A percentile compares a stretch with the other conserved stretches of the same genome.
Conservation (phyloP, 2,113 vertebrate species). For the Erpornis zantholeuca region DNA sequence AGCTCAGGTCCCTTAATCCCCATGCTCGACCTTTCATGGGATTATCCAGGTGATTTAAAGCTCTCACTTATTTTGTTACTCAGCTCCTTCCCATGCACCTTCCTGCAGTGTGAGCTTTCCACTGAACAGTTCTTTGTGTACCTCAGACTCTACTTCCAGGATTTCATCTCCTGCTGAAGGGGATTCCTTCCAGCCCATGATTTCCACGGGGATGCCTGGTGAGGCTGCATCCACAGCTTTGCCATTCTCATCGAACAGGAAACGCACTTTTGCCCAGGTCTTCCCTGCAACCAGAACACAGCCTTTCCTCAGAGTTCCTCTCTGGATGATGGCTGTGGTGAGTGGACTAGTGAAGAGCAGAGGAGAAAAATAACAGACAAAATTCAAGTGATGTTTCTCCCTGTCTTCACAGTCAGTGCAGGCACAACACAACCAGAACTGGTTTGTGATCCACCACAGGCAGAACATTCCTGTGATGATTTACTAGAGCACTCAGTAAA, state of each 20-base stretch:
- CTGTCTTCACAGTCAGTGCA: fast-evolving
- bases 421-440: neutral
- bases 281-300: slow-evolving; percentile 87
- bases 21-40: fast-evolving
- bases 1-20: neutral
- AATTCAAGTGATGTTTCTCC: neutral
- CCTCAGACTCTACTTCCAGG: slow-evolving; percentile 95
- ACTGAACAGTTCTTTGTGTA: slow-evolving; percentile 38
- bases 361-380: neutral
- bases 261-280: slow-evolving; percentile 91
- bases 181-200: slow-evolving; percentile 91
- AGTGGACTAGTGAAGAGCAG: slow-evolving; percentile 71
- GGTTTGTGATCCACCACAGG: neutral
- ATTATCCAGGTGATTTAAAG: neutral
- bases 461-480: neutral
- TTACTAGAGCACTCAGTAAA: neutral
- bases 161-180: slow-evolving; percentile 91
- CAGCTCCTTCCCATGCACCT: neutral
- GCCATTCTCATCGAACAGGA: slow-evolving; percentile 88
- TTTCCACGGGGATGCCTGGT: slow-evolving; percentile 85
- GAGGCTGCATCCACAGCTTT: slow-evolving; percentile 70
- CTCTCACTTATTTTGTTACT: neutral
- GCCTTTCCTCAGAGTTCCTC: slow-evolving; percentile 85
- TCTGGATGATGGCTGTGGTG: slow-evolving; percentile 88
- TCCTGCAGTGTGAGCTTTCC: neutral